A percentile compares a stretch with the other conserved stretches of the same genome.
These are phyloP conservation scores for Caenorhabditis drosophilae DNA, from an alignment of 2,888 invertebrate species.

Conservation along the genomic window DNA sequence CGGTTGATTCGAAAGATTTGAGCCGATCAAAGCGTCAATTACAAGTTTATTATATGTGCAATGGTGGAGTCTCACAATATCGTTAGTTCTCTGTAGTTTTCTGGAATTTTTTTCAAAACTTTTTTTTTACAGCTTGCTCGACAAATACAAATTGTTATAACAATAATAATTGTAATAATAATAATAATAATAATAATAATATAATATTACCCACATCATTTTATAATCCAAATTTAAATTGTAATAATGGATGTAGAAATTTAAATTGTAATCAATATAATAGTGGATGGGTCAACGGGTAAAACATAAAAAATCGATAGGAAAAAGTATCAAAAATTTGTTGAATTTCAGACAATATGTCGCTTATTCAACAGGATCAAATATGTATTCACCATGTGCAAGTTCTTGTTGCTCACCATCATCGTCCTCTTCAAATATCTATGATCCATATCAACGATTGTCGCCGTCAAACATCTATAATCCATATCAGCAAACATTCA, in stretches of 20 bases:
- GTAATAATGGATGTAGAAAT: constrained; percentile 47
- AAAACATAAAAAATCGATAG: no score
- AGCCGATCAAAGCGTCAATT: constrained; percentile 46
- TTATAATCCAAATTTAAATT: constrained; percentile 46
- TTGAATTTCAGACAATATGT: constrained; percentile 43
- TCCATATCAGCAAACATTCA: neutral
- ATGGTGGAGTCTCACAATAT: constrained; percentile 43
- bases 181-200: constrained; percentile 10
- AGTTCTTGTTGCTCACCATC: constrained; percentile 43
- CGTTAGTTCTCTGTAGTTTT: constrained; percentile 30
- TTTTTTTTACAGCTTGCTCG: no score
- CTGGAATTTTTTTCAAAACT: neutral
- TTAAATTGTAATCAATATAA: constrained; percentile 51
- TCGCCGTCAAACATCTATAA: constrained; percentile 23
- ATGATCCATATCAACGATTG: constrained; percentile 3
- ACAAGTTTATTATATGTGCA: constrained; percentile 49
- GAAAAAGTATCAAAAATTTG: neutral
- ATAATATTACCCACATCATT: constrained; percentile 41
- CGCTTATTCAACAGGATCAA: constrained; percentile 42
- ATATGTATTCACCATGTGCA: constrained; percentile 51
- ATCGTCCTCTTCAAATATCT: constrained; percentile 16
- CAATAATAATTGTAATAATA: constrained; percentile 31
- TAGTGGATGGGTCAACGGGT: constrained; percentile 49
- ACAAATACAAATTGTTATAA: constrained; percentile 14
- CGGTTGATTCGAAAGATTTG: constrained; percentile 37